Conservation (phyloP, 2,888 invertebrate genomes). For the Andrena marginata region DNA sequence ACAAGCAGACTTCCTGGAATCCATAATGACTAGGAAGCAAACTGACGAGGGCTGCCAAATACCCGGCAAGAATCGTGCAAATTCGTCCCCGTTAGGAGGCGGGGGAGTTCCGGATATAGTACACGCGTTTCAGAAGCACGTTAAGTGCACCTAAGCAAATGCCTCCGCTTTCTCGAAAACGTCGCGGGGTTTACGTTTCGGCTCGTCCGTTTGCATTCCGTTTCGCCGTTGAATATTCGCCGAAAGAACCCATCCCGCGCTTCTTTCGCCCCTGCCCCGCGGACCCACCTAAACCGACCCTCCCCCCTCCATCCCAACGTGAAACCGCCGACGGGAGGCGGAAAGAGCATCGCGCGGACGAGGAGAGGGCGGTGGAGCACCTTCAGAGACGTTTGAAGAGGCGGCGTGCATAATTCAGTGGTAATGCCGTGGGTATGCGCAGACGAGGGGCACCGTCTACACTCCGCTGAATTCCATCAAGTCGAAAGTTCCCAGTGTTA, state of each 20-base stretch:
- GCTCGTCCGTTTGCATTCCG: constrained; percentile 71
- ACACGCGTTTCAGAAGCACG: constrained; percentile 57
- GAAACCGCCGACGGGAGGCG: constrained; percentile 46
- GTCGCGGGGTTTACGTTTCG: constrained; percentile 71
- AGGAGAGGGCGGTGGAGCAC: constrained; percentile 33
- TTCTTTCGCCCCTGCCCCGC: constrained; percentile 8
- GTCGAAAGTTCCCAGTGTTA: constrained; percentile 61
- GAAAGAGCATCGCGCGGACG: constrained; percentile 4
- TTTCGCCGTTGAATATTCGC: constrained; percentile 65
- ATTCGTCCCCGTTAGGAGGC: constrained; percentile 12
- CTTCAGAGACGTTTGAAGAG: constrained; percentile 67
- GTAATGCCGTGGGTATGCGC: constrained; percentile 69
- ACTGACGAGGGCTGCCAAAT: not conserved
- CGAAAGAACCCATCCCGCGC: constrained; percentile 58
- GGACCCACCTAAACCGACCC: not conserved
- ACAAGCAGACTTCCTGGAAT: not conserved
- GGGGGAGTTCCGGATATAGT: constrained; percentile 21
- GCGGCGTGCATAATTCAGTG: constrained; percentile 73
- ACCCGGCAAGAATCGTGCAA: constrained; percentile 29
- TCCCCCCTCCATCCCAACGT: not conserved
- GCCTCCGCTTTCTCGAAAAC: constrained; percentile 44
- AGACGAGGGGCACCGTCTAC: constrained; percentile 53
- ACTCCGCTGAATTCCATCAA: constrained; percentile 60
- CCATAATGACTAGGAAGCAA: not conserved
- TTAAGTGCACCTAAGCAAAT: constrained; percentile 73